These are phyloP conservation scores for Amblyteles armatorius DNA, from an alignment of 2,888 invertebrate genomes.

Conservation along the genomic window DNA sequence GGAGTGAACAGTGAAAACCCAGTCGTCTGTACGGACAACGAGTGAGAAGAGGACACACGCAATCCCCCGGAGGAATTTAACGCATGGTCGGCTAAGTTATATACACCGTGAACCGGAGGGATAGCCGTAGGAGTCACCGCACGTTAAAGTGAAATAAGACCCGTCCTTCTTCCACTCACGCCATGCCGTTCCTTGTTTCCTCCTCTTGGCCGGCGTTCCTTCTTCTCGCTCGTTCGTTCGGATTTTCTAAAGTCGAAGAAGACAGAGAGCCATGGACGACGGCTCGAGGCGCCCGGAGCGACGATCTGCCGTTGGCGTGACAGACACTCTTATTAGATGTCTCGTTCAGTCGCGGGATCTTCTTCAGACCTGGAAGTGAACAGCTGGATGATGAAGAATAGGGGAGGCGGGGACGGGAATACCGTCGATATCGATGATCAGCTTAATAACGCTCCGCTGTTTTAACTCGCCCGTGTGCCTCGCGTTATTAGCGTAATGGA, in stretches of 20 bases:
- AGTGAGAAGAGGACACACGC: conserved; percentile 12
- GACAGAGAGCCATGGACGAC: background rate
- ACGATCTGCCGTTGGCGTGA: conserved; percentile 60
- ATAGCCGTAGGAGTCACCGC: conserved; percentile 25
- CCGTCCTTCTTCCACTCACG: conserved; percentile 18
- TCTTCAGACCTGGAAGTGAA: conserved; percentile 3
- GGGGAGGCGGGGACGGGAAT: background rate
- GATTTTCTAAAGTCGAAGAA: conserved; percentile 35
- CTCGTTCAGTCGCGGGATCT: conserved; percentile 28
- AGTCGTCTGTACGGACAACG: background rate
- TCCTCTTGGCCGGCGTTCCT: conserved; percentile 9
- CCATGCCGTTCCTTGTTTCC: conserved; percentile 1
- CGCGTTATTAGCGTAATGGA: conserved; percentile 58
- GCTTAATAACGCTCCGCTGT: conserved; percentile 44
- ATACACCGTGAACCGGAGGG: conserved; percentile 34
- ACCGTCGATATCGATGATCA: conserved; percentile 50
- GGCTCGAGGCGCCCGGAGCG: background rate
- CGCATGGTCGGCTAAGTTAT: conserved; percentile 66
- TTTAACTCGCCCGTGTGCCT: conserved; percentile 30
- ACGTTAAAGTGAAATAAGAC: conserved; percentile 64
- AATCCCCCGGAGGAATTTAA: conserved; percentile 67
- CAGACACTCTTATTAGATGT: conserved; percentile 41
- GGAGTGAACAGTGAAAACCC: background rate
- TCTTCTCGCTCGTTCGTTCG: conserved; percentile 22
- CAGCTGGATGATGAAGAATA: conserved; percentile 43